Conservation (phyloP, 2,888 invertebrate species). For the Ganaspis brasiliensis region DNA sequence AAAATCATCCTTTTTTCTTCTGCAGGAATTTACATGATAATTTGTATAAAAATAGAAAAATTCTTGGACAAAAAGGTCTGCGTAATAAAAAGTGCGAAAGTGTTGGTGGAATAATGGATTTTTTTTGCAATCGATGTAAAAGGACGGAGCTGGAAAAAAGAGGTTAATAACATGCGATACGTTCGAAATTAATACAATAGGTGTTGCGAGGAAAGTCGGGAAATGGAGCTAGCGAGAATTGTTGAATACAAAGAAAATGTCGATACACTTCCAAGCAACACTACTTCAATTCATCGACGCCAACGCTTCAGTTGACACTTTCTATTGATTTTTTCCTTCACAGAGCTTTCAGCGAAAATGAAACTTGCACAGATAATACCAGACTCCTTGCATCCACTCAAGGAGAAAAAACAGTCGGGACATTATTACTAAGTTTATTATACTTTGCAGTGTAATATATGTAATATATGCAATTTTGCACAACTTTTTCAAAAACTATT, state of each 20-base stretch:
- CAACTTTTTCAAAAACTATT: too few species aligned
- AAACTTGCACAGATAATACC: neutral
- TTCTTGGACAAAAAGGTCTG: too few species aligned
- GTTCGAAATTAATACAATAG: constrained; percentile 3
- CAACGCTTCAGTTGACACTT: neutral
- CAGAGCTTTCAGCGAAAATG: neutral
- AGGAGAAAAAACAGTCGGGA: too few species aligned
- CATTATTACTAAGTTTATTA: too few species aligned
- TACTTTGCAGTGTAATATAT: too few species aligned
- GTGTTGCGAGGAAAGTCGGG: neutral
- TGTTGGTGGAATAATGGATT: neutral
- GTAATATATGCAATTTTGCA: too few species aligned
- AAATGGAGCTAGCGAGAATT: constrained; percentile 5
- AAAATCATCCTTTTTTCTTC: too few species aligned
- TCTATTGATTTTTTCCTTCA: constrained; percentile 10
- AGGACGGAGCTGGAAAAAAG: neutral
- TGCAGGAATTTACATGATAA: too few species aligned
- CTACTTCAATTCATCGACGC: constrained; percentile 5
- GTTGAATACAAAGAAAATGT: constrained; percentile 9
- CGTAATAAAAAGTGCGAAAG: too few species aligned
- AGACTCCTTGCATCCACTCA: neutral
- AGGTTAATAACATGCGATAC: constrained; percentile 13
- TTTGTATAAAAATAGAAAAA: too few species aligned
- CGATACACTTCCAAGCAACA: neutral
- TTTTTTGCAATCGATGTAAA: neutral